A percentile compares a stretch with the other conserved stretches of the same genome.
Conservation (phyloP, 2,113 vertebrate genomes). For the Typhlomys cinereus region DNA sequence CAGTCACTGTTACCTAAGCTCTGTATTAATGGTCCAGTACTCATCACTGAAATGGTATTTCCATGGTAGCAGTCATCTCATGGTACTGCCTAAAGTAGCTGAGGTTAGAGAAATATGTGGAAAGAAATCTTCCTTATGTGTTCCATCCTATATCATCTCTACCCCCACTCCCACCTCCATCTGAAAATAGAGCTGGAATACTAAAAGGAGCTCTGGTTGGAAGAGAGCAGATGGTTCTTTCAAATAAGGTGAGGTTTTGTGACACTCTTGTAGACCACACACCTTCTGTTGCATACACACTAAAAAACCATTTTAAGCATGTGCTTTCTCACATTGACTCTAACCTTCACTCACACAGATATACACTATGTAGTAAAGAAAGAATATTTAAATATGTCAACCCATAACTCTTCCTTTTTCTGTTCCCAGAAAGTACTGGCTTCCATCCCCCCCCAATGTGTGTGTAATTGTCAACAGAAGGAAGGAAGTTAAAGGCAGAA, state of each 20-base stretch:
- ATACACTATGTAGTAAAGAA: background rate
- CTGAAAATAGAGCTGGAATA: conserved; percentile 19
- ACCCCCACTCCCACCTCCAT: background rate
- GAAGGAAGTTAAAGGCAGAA: background rate
- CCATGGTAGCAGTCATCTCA: background rate
- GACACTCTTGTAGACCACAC: conserved; percentile 31
- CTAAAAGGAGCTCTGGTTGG: background rate
- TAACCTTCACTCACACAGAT: background rate
- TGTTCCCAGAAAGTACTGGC: conserved; percentile 8
- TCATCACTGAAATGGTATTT: conserved; percentile 3
- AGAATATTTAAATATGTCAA: background rate
- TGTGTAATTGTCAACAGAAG: background rate
- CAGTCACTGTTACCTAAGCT: conserved; percentile 22
- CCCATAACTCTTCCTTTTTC: background rate
- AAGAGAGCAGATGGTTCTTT: conserved; percentile 14
- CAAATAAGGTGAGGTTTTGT: conserved; percentile 45
- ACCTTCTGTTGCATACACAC: conserved; percentile 4
- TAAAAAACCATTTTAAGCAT: conserved; percentile 17
- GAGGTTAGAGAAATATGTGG: background rate
- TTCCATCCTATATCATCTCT: background rate
- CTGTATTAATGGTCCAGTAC: conserved; percentile 2
- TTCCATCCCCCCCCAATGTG: background rate
- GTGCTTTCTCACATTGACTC: conserved; percentile 11
- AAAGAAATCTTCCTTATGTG: background rate
- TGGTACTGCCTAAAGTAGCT: background rate